Evolutionary conservation across 2,888 invertebrate genomes (phyloP).

Genomic region (Cylloceria caligata): DNA sequence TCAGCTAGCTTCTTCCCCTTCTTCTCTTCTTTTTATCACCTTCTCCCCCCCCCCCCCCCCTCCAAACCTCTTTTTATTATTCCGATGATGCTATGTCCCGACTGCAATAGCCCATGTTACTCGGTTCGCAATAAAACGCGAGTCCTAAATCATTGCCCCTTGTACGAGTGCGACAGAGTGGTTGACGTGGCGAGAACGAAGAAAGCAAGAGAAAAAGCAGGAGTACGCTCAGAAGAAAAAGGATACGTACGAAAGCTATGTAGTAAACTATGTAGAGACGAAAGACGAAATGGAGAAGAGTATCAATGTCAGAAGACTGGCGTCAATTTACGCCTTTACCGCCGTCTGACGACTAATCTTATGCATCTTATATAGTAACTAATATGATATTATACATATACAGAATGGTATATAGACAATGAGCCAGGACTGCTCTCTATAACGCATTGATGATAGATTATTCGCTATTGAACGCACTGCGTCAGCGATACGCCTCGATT

Average conservation of each 20-base stretch:
- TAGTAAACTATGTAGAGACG: slow-evolving; percentile 19
- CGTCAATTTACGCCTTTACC: slow-evolving; percentile 61
- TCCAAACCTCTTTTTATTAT: slow-evolving; percentile 51
- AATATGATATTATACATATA: background rate
- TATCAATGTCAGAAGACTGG: slow-evolving; percentile 61
- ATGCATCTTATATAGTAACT: slow-evolving; percentile 28
- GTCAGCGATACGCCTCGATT: slow-evolving; percentile 8
- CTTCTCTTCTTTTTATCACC: slow-evolving; percentile 62
- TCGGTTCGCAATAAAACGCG: slow-evolving; percentile 53
- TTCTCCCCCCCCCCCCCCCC: background rate
- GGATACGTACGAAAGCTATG: background rate
- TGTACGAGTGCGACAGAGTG: slow-evolving; percentile 2
- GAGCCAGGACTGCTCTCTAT: slow-evolving; percentile 20
- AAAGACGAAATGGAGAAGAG: slow-evolving; percentile 57
- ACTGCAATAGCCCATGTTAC: slow-evolving; percentile 36
- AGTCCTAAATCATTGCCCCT: slow-evolving; percentile 52
- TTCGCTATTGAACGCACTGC: slow-evolving; percentile 41
- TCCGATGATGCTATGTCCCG: slow-evolving; percentile 1
- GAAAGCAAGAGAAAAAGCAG: slow-evolving; percentile 2
- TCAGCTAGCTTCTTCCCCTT: slow-evolving; percentile 36
- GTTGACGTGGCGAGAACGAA: slow-evolving; percentile 32
- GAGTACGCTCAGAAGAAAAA: slow-evolving; percentile 20
- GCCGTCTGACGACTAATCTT: slow-evolving; percentile 61
- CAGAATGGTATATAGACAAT: background rate
- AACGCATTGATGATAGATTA: slow-evolving; percentile 56